Evolutionary conservation across 2,888 invertebrate genomes (phyloP).

Genomic region (Stenodema calcarata): DNA sequence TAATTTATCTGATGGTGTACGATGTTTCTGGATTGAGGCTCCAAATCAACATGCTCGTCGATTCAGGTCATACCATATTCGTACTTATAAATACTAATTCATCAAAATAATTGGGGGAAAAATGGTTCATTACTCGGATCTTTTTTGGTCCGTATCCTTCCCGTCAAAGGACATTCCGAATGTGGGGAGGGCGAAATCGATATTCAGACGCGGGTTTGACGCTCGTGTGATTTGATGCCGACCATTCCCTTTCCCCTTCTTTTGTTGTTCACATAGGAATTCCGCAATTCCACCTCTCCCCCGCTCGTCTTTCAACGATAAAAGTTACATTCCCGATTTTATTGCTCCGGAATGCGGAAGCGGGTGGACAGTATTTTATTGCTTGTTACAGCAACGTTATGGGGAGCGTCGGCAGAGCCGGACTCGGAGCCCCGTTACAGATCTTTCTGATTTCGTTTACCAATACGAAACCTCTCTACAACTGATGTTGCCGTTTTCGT

Average conservation of each 20-base stretch:
- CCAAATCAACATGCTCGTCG: too few species aligned
- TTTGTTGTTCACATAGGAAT: constrained; percentile 2
- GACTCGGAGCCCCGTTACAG: not conserved
- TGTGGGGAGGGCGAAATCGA: not conserved
- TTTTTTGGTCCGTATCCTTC: not conserved
- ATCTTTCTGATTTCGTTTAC: not conserved
- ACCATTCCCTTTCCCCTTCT: not conserved
- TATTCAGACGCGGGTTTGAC: not conserved
- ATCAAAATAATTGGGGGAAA: too few species aligned
- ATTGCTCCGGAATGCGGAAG: constrained; percentile 7
- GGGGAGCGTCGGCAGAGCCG: not conserved
- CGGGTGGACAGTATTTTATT: constrained; percentile 14
- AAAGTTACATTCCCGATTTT: constrained; percentile 10
- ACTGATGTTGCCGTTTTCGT: too few species aligned
- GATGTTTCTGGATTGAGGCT: too few species aligned
- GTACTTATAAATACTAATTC: too few species aligned
- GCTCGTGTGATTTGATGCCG: not conserved
- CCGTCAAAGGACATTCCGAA: not conserved
- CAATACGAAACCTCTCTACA: not conserved
- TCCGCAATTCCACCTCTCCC: not conserved
- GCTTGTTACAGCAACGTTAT: not conserved
- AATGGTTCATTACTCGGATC: not conserved
- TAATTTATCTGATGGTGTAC: too few species aligned
- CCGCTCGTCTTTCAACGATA: not conserved
- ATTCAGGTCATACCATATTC: too few species aligned